Conservation (phyloP, 2,888 invertebrate species). For the Ophonus ardosiacus region DNA sequence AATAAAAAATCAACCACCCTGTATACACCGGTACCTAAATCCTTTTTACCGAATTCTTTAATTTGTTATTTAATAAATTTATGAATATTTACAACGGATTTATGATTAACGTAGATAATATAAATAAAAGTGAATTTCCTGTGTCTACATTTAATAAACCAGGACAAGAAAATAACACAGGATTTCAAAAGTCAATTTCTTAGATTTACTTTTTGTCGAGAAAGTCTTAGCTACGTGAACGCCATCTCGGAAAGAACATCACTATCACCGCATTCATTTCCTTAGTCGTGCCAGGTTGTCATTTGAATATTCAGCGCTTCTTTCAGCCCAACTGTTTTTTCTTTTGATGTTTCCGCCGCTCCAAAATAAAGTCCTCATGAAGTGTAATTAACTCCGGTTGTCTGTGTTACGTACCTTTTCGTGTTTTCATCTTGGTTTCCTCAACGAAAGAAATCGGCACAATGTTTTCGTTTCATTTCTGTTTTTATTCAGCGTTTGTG, state of each 20-base stretch:
- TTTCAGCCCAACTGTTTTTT: conserved; percentile 10
- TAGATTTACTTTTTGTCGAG: conserved; percentile 5
- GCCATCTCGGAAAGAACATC: conserved; percentile 1
- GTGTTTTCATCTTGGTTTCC: conserved; percentile 23
- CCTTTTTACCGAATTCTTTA: no score
- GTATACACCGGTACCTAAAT: no score
- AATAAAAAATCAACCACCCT: no score
- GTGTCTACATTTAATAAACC: background rate
- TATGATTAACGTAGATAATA: background rate
- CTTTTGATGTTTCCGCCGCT: conserved; percentile 27
- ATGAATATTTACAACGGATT: no score
- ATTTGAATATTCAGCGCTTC: conserved; percentile 29
- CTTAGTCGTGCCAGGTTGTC: conserved; percentile 2
- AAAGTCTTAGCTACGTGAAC: background rate
- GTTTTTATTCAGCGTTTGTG: conserved; percentile 34
- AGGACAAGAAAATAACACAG: background rate
- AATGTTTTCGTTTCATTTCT: conserved; percentile 46
- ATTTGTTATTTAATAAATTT: no score
- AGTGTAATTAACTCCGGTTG: conserved; percentile 46
- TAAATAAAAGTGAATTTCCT: background rate
- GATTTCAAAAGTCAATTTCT: background rate
- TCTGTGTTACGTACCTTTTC: conserved; percentile 29
- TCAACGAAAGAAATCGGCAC: conserved; percentile 8
- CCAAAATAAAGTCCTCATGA: conserved; percentile 37
- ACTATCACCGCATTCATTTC: conserved; percentile 2